Evolutionary conservation across 2,888 invertebrate species (phyloP).

Genomic region (Falcaria lacertinaria): DNA sequence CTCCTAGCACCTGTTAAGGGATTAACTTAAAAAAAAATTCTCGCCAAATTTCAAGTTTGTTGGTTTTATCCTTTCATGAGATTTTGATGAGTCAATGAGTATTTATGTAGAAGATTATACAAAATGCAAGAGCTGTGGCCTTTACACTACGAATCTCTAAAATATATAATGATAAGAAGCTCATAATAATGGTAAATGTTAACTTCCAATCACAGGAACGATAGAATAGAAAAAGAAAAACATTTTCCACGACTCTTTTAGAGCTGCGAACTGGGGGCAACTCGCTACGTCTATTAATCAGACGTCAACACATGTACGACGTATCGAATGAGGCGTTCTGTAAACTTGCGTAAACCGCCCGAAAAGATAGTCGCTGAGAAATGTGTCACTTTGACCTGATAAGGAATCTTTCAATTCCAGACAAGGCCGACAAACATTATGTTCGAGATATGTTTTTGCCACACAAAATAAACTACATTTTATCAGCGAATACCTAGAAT

Average conservation of each 20-base stretch:
- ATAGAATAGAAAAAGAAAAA: constrained; percentile 11
- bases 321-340: constrained; percentile 37
- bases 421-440: constrained; percentile 7
- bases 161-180: too few species aligned
- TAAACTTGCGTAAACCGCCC: constrained; percentile 35
- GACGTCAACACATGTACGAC: constrained; percentile 46
- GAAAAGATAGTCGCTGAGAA: constrained; percentile 35
- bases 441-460: neutral
- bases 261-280: constrained; percentile 26
- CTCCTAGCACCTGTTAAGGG: too few species aligned
- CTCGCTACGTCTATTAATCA: constrained; percentile 49
- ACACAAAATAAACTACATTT: constrained; percentile 1
- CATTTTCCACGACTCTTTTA: constrained; percentile 33
- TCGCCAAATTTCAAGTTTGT: too few species aligned
- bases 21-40: too few species aligned
- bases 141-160: too few species aligned
- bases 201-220: neutral
- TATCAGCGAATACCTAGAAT: neutral
- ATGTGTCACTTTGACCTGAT: constrained; percentile 38
- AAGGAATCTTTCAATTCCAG: constrained; percentile 29
- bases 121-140: too few species aligned
- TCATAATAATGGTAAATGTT: neutral
- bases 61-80: too few species aligned
- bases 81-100: too few species aligned
- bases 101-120: too few species aligned